Evolutionary conservation across 1,140 invertebrate genomes (phyloP).

Genomic region (Orius insidiosus): DNA sequence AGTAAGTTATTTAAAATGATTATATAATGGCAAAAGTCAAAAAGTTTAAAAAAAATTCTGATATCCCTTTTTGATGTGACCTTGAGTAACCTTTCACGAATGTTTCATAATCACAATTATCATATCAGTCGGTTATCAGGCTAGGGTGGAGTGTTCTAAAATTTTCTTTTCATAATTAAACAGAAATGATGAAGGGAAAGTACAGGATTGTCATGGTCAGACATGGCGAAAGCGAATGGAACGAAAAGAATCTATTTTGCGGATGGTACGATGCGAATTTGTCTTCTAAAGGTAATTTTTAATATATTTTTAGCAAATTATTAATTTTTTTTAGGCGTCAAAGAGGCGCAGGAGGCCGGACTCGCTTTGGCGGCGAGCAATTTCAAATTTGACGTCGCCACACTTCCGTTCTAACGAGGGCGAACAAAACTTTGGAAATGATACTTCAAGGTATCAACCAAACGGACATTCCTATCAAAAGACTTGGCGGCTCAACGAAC

Average conservation of each 20-base stretch:
- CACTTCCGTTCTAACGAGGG: conserved; percentile 78
- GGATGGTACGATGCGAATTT: conserved; percentile 48
- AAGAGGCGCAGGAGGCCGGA: conserved; percentile 67
- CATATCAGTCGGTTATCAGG: no score
- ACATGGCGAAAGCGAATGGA: conserved; percentile 61
- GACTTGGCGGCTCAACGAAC: conserved; percentile 50
- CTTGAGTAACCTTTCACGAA: no score
- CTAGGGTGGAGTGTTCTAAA: background rate
- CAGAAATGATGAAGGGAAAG: conserved; percentile 6
- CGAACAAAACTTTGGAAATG: conserved; percentile 56
- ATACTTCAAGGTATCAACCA: conserved; percentile 59
- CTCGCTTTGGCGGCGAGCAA: conserved; percentile 70
- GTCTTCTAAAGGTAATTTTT: conserved; percentile 44
- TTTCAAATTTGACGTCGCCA: conserved; percentile 74
- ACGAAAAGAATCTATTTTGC: conserved; percentile 50
- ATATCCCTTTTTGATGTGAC: no score
- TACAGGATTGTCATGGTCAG: conserved; percentile 73
- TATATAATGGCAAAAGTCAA: no score
- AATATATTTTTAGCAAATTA: conserved; percentile 12
- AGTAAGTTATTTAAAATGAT: no score
- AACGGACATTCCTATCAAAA: conserved; percentile 49
- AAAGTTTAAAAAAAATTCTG: no score
- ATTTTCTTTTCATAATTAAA: conserved; percentile 7
- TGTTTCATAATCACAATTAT: no score
- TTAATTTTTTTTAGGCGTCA: conserved; percentile 38